A percentile compares a stretch with the other conserved stretches of the same genome.
Evolutionary conservation across 2,113 vertebrate genomes (phyloP).

Genomic region (Pleuronectes platessa): DNA sequence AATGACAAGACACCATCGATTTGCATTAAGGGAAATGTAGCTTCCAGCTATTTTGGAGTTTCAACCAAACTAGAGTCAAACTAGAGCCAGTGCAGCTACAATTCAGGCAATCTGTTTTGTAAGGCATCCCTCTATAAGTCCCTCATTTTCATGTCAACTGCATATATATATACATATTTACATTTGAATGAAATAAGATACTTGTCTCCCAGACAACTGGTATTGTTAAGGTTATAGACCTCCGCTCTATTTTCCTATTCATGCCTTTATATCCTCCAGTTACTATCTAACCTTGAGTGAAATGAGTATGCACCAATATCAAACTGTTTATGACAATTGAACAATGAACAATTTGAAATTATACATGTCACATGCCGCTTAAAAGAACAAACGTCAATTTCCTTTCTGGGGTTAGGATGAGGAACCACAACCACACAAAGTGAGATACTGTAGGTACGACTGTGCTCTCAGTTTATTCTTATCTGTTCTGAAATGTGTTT

Average conservation of each 20-base stretch:
- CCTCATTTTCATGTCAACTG: too few relatives aligned
- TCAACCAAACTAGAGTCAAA: too few relatives aligned
- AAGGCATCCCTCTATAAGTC: too few relatives aligned
- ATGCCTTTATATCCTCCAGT: constrained; percentile 1
- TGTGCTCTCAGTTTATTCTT: background rate
- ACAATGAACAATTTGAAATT: background rate
- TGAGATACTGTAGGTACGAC: background rate
- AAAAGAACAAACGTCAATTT: background rate
- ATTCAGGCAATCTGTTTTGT: too few relatives aligned
- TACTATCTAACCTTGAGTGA: background rate
- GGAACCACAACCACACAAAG: background rate
- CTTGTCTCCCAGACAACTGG: background rate
- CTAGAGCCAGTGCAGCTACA: too few relatives aligned
- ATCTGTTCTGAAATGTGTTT: constrained; percentile 7
- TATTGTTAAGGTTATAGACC: background rate
- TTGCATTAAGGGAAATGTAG: too few relatives aligned
- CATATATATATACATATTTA: too few relatives aligned
- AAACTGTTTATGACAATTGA: background rate
- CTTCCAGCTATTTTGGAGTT: too few relatives aligned
- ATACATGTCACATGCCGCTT: background rate
- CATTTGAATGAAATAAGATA: background rate
- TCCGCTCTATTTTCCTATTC: background rate
- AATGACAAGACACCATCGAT: too few relatives aligned
- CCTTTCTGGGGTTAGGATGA: background rate
- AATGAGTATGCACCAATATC: background rate